These are phyloP conservation scores for Dione vanillae DNA, from an alignment of 2,888 invertebrate genomes.

Conservation along the genomic window DNA sequence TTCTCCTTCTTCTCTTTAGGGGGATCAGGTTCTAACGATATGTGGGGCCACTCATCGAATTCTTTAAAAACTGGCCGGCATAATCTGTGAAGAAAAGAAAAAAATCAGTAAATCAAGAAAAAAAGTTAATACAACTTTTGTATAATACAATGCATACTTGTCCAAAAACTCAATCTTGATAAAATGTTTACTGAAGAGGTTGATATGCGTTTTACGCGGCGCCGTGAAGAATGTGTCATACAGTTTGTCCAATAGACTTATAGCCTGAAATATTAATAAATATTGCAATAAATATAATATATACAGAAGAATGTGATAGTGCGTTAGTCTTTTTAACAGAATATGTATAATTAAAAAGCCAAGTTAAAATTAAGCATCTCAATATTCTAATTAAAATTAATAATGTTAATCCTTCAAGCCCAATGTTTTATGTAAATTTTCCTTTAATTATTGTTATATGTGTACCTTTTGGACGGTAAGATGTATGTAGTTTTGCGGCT, in stretches of 20 bases:
- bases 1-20: conserved; percentile 68
- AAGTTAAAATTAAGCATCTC: background rate
- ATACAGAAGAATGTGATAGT: conserved; percentile 13
- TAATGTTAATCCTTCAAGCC: too few relatives aligned
- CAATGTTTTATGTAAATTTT: too few relatives aligned
- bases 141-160: conserved; percentile 80
- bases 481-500: conserved; percentile 67
- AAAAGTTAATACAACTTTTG: conserved; percentile 40
- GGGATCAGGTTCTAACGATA: conserved; percentile 75
- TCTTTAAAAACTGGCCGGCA: conserved; percentile 86
- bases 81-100: conserved; percentile 72
- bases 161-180: conserved; percentile 89
- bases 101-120: background rate
- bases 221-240: conserved; percentile 82
- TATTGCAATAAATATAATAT: conserved; percentile 68
- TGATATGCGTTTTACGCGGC: conserved; percentile 83
- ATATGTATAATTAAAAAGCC: conserved; percentile 21
- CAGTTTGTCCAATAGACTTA: conserved; percentile 87
- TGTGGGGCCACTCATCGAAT: conserved; percentile 86
- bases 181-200: conserved; percentile 86
- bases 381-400: background rate
- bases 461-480: conserved; percentile 75
- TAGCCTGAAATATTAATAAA: conserved; percentile 84
- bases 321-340: conserved; percentile 18
- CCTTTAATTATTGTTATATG: too few relatives aligned